Evolutionary conservation across 2,888 invertebrate species (phyloP).

Genomic region (Adela reaumurella): DNA sequence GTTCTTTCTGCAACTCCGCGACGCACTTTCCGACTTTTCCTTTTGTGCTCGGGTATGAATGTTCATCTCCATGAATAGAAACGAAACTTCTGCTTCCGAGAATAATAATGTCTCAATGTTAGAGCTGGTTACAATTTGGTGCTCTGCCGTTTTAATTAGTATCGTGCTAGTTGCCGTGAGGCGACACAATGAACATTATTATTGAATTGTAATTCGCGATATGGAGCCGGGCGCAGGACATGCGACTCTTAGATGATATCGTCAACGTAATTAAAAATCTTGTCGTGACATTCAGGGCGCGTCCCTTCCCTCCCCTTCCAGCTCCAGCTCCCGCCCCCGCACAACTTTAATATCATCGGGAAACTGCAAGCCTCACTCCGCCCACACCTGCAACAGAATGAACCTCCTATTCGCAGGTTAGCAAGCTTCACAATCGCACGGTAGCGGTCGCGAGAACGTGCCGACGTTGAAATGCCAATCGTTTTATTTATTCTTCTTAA

Average conservation of each 20-base stretch:
- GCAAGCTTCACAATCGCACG: constrained; percentile 38
- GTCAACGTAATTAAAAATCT: constrained; percentile 54
- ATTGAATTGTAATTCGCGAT: constrained; percentile 50
- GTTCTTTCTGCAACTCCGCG: too few relatives aligned
- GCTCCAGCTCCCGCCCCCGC: constrained; percentile 48
- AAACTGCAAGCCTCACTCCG: constrained; percentile 29
- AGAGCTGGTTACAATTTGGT: too few relatives aligned
- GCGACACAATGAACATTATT: constrained; percentile 13
- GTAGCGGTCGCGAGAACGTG: constrained; percentile 44
- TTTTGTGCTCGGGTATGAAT: too few relatives aligned
- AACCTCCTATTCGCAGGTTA: constrained; percentile 46
- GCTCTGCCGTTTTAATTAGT: too few relatives aligned
- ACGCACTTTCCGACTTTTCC: too few relatives aligned
- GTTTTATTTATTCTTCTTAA: constrained; percentile 58
- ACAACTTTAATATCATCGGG: constrained; percentile 46
- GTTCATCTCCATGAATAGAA: too few relatives aligned
- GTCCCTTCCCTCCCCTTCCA: too few relatives aligned
- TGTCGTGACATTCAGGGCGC: constrained; percentile 54
- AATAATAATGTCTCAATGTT: too few relatives aligned
- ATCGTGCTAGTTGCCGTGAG: neutral
- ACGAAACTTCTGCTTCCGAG: too few relatives aligned
- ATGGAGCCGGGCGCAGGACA: constrained; percentile 24
- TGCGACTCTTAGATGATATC: constrained; percentile 51
- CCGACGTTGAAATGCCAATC: constrained; percentile 56
- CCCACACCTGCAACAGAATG: constrained; percentile 29